Evolutionary conservation across 1,140 invertebrate genomes (phyloP), one percentile per base, ranked within the genome.

Genomic region (Anastrepha obliqua): DNA sequence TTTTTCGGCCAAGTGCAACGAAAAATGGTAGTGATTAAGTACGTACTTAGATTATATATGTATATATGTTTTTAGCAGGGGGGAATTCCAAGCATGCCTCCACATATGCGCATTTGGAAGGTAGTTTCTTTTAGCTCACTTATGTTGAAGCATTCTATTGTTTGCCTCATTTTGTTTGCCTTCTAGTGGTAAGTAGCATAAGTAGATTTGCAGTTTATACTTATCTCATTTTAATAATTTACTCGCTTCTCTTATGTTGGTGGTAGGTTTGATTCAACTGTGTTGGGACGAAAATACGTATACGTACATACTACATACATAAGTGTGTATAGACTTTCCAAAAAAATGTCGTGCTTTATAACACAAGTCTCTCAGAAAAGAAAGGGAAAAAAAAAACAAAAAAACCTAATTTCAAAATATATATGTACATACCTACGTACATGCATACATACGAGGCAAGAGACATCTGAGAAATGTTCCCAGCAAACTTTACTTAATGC

Each of bases 161-260:
- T 62, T 62, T 62, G 17, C 17, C 7, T 55, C 51, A 8, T 55
- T 62, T 62, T 62, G 11, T 62, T 62, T 62, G 17, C 17, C 7
- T 42, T 4, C 47, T 55, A 29, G 44, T 58, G 74, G 42, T 47
- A 55, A 81, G 29, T 9, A 47, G 74, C 51, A 20, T 81, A 81
- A 81, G 47, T 81, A 29, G 74, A 81, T 81, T 81, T 81, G n/a
- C 74, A 58, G 74, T 81, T 81, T 81, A 81, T 81, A 47, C 55
- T 81, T 81, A 81, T 81, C 74, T 81, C 74, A 55, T 81, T 55
- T 81, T 55, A 81, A 81, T 81, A 81, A 81, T 81, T 81, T 81
- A 81, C 74, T 81, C 74, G 47, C 47, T 81, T 20, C 47, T 51
- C 74, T 9, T n/a, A 81, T 81, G 51, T 81, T 29, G 47, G 47